These are phyloP conservation scores for Premnoplex brunnescens DNA, from an alignment of 2,797 vertebrate genomes.

Conservation along the genomic window DNA sequence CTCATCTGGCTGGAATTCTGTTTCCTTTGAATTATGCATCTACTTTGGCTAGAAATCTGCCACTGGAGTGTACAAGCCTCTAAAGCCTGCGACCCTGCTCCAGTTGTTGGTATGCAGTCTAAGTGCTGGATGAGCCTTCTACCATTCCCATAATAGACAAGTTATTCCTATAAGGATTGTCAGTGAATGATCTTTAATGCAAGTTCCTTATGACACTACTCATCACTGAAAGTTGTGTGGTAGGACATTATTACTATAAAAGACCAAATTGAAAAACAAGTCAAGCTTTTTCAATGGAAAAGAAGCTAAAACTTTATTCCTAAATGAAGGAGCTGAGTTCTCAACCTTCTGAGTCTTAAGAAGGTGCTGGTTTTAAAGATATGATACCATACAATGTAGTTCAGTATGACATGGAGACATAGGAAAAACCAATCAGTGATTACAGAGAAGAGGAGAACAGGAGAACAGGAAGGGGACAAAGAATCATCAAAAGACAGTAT, in stretches of 20 bases:
- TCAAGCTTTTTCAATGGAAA: neutral
- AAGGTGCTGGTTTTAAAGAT: neutral
- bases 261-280: neutral
- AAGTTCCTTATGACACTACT: neutral
- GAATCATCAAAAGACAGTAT: neutral
- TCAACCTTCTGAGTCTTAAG: neutral
- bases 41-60: neutral
- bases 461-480: neutral
- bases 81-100: neutral
- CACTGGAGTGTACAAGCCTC: neutral
- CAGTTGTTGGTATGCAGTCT: neutral
- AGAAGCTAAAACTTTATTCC: slow-evolving; percentile 1
- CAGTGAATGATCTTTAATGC: neutral
- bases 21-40: neutral
- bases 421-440: neutral
- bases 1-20: neutral
- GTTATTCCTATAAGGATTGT: neutral
- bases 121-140: neutral
- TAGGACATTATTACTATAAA: neutral
- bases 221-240: neutral
- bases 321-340: neutral
- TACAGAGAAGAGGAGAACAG: neutral
- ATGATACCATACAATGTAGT: neutral
- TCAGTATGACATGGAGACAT: neutral
- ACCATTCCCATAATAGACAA: neutral